A percentile compares a stretch with the other conserved stretches of the same genome.
These are phyloP conservation scores for Phanerotoma sp. DNA, from an alignment of 2,888 invertebrate genomes.

Conservation along the genomic window DNA sequence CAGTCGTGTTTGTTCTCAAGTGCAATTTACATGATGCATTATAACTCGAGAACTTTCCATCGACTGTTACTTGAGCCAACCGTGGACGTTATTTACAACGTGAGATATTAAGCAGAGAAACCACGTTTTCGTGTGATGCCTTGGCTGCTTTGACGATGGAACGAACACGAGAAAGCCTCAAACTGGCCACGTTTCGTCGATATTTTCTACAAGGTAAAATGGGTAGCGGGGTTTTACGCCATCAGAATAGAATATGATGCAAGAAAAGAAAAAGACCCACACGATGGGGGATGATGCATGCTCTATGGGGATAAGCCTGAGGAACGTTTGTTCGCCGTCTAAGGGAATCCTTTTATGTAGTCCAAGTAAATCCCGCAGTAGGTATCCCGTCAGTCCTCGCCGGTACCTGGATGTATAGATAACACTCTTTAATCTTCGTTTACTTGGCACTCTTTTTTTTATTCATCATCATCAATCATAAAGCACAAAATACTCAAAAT, in stretches of 20 bases:
- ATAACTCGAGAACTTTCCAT: not conserved
- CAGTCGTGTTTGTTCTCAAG: not conserved
- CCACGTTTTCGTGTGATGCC: conserved; percentile 32
- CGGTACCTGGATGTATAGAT: not conserved
- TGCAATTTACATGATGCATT: not conserved
- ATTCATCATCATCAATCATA: conserved; percentile 3
- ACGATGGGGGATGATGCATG: conserved; percentile 18
- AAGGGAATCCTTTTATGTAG: conserved; percentile 24
- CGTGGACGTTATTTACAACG: conserved; percentile 29
- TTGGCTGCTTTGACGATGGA: conserved; percentile 28
- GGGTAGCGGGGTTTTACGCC: conserved; percentile 38
- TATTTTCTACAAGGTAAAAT: conserved; percentile 44
- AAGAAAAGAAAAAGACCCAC: conserved; percentile 8
- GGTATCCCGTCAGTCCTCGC: conserved; percentile 7
- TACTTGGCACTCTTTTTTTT: not conserved
- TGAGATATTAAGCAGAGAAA: conserved; percentile 29
- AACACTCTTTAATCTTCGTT: conserved; percentile 7
- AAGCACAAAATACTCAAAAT: not conserved
- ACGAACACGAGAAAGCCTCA: conserved; percentile 28
- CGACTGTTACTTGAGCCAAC: conserved; percentile 1
- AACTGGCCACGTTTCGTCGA: conserved; percentile 43
- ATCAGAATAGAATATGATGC: conserved; percentile 42
- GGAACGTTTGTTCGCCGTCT: conserved; percentile 27
- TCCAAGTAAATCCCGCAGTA: conserved; percentile 30
- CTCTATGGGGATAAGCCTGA: conserved; percentile 31